A percentile compares a stretch with the other conserved stretches of the same genome.
Evolutionary conservation across 2,113 vertebrate species (phyloP).

Genomic region (Globicephala melas): DNA sequence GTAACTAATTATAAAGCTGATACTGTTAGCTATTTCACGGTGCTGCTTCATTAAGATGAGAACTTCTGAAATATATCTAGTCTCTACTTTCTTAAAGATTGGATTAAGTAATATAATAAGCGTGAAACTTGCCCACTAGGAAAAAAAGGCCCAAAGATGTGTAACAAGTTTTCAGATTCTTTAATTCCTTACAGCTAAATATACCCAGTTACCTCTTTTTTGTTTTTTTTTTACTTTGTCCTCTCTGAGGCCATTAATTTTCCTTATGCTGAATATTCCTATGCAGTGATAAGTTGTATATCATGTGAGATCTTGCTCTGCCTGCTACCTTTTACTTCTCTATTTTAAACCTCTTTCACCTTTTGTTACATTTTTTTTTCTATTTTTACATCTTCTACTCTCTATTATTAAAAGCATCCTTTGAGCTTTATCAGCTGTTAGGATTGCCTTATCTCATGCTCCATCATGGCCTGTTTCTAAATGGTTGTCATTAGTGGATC

Average conservation of each 20-base stretch:
- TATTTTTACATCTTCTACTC: not conserved
- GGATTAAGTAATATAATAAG: not conserved
- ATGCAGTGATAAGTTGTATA: not conserved
- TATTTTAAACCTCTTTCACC: constrained; percentile 6
- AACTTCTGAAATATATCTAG: not conserved
- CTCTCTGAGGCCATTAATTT: not conserved
- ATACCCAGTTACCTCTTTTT: not conserved
- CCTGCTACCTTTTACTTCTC: not conserved
- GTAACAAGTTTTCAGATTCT: not conserved
- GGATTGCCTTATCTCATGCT: not conserved
- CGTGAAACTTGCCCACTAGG: not conserved
- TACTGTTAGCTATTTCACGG: not conserved
- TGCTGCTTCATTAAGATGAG: not conserved
- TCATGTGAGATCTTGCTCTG: not conserved
- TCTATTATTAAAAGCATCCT: not conserved
- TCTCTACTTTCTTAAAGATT: not conserved
- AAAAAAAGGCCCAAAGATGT: not conserved
- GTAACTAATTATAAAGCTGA: not conserved
- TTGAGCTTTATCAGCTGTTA: not conserved
- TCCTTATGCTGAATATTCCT: not conserved
- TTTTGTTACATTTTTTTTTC: not conserved
- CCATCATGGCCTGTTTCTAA: not conserved
- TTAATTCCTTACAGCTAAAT: not conserved
- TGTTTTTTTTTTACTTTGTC: not conserved
- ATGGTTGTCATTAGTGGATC: not conserved